Conservation (phyloP, 2,888 invertebrate species). For the Oscheius sp. region DNA sequence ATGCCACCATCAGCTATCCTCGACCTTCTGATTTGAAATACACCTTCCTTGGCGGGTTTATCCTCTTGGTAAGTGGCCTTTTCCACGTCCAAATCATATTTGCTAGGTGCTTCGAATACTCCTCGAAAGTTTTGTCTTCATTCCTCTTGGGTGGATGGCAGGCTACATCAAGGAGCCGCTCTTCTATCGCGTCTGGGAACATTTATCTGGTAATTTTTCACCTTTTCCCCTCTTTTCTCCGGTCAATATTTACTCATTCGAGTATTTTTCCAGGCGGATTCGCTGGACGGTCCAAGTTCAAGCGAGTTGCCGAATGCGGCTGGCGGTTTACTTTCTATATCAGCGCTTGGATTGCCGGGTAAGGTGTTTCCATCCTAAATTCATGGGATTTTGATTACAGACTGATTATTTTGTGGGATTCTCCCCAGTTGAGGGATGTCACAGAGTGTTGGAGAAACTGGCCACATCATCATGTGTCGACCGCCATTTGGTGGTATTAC, state of each 20-base stretch:
- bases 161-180: conserved; percentile 57
- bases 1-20: conserved; percentile 54
- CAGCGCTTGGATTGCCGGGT: conserved; percentile 61
- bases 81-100: not conserved
- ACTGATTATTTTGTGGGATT: conserved; percentile 54
- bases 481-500: conserved; percentile 91
- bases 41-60: conserved; percentile 52
- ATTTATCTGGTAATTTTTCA: conserved; percentile 35
- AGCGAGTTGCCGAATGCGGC: conserved; percentile 70
- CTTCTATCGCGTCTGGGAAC: conserved; percentile 23
- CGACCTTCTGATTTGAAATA: conserved; percentile 57
- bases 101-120: conserved; percentile 54
- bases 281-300: conserved; percentile 63
- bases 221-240: not conserved
- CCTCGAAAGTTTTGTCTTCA: conserved; percentile 60
- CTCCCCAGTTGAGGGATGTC: conserved; percentile 64
- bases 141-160: conserved; percentile 58
- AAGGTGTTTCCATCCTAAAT: not conserved
- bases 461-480: conserved; percentile 78
- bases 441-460: conserved; percentile 69
- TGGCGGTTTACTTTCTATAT: conserved; percentile 67
- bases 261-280: conserved; percentile 42
- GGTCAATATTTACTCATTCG: not conserved
- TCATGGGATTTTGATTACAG: not conserved
- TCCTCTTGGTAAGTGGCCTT: conserved; percentile 44